Percentiles rank a stretch among this genome's conserved stretches.
Conservation (phyloP, 2,113 vertebrate species). For the Epinephelus moara region DNA sequence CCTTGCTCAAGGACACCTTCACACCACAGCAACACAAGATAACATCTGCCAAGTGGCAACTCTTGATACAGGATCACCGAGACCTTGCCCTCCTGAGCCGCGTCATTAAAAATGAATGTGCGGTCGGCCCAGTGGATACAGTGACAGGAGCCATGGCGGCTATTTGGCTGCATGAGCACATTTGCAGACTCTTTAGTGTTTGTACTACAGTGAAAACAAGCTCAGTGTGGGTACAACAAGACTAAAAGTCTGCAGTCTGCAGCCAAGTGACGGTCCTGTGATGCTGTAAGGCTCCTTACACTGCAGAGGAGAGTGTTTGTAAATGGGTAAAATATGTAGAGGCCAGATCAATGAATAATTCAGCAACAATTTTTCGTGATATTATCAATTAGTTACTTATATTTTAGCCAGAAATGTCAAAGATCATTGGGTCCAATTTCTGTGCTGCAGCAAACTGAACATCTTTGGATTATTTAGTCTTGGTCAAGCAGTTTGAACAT, state of each 20-base stretch:
- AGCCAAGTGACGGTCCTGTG: not conserved
- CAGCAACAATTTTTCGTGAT: not conserved
- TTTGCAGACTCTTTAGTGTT: not conserved
- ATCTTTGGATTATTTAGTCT: not conserved
- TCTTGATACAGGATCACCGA: conserved; percentile 12
- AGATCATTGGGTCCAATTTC: too few relatives aligned
- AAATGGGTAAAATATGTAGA: not conserved
- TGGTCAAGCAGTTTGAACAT: not conserved
- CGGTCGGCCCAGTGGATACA: not conserved
- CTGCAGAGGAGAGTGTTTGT: not conserved
- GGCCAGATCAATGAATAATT: not conserved
- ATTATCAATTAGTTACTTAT: too few relatives aligned
- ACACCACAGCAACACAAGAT: not conserved
- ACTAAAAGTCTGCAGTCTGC: not conserved
- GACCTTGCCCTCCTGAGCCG: conserved; percentile 36
- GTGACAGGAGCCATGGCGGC: conserved; percentile 16
- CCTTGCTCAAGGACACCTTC: not conserved
- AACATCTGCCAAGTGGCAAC: not conserved
- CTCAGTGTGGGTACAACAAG: conserved; percentile 5
- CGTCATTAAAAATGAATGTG: conserved; percentile 37
- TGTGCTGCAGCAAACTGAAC: not conserved
- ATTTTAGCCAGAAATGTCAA: not conserved
- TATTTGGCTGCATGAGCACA: not conserved
- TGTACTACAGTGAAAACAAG: conserved; percentile 7
- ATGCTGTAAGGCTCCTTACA: not conserved